Percentiles rank a stretch among this genome's conserved stretches.
phyloP scores from a whole-genome alignment of 2,113 vertebrate genomes.

The Zosterops hypoxanthus region DNA sequence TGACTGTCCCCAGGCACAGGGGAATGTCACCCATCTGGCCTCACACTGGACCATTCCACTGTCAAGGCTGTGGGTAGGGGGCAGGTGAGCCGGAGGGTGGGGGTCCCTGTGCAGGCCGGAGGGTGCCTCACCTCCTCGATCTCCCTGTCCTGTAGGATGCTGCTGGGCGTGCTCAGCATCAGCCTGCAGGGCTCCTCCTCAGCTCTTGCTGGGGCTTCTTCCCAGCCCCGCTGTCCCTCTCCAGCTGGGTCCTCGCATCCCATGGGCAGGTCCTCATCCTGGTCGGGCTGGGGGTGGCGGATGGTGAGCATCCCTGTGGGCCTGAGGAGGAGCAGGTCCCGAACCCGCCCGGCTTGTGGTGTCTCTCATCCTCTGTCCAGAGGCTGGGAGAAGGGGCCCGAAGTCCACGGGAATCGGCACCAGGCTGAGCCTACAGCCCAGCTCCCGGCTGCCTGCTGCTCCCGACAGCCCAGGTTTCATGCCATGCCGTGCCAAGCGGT shows the following conservation, averaged over 20 bases:
- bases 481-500: neutral
- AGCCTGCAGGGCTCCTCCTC: neutral
- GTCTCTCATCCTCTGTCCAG: neutral
- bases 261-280: neutral
- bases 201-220: neutral
- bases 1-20: neutral
- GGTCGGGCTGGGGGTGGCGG: neutral
- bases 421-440: neutral
- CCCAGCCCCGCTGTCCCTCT: neutral
- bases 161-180: neutral
- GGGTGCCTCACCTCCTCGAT: neutral
- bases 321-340: neutral
- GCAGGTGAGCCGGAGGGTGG: rapidly evolving
- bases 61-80: rapidly evolving
- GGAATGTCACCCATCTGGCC: neutral
- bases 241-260: rapidly evolving
- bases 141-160: neutral
- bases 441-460: rapidly evolving
- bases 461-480: rapidly evolving
- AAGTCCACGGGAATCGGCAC: neutral
- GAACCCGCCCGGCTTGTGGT: rapidly evolving
- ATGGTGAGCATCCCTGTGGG: neutral
- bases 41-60: neutral
- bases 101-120: rapidly evolving
- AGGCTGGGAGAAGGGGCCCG: neutral